Percentiles rank a stretch among this genome's conserved stretches.
These are phyloP conservation scores for Brienomyrus brachyistius DNA, from an alignment of 2,113 vertebrate species.

Conservation along the genomic window DNA sequence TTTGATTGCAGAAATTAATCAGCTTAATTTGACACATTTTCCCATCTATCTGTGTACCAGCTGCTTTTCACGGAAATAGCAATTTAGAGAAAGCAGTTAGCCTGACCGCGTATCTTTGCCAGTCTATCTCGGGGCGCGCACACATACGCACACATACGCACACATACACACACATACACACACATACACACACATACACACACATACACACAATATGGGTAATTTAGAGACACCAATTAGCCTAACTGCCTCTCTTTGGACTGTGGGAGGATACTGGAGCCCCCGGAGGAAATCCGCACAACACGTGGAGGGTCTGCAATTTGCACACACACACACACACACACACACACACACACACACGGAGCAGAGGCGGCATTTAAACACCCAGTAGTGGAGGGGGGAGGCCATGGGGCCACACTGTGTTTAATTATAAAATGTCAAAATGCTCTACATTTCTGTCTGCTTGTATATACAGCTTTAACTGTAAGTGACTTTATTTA, in stretches of 20 bases:
- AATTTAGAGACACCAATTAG: background rate
- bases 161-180: background rate
- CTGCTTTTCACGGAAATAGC: background rate
- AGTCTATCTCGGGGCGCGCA: background rate
- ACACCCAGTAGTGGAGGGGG: background rate
- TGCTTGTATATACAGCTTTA: background rate
- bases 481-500: background rate
- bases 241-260: background rate
- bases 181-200: background rate
- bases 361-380: background rate
- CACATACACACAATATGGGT: background rate
- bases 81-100: background rate
- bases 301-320: background rate
- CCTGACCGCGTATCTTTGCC: background rate
- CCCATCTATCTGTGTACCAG: background rate
- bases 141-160: background rate
- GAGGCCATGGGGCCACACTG: background rate
- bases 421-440: background rate
- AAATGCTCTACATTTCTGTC: background rate
- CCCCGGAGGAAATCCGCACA: background rate
- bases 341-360: background rate
- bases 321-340: background rate
- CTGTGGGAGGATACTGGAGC: background rate
- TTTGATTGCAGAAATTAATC: background rate
- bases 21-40: conserved; percentile 5